Conservation (phyloP, 2,113 vertebrate species). For the Lipophrys pholis region DNA sequence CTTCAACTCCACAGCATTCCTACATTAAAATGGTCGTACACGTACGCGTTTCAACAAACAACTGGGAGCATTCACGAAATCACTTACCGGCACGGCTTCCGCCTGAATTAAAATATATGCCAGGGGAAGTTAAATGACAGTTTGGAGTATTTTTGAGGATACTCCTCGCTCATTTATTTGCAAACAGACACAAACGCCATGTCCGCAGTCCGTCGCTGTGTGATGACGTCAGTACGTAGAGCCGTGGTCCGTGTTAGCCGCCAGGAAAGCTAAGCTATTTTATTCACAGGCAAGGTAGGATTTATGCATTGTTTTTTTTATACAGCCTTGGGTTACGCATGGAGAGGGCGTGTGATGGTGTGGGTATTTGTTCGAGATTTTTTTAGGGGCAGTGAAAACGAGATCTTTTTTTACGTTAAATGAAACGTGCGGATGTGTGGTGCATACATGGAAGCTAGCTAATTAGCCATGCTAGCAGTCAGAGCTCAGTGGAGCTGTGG, state of each 20-base stretch:
- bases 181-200: constrained; percentile 15
- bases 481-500: background rate
- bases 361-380: background rate
- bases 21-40: background rate
- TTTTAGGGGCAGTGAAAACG: background rate
- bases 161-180: background rate
- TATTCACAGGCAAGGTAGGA: constrained; percentile 36
- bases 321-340: too few species aligned
- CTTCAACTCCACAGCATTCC: background rate
- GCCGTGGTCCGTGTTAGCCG: background rate
- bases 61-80: background rate
- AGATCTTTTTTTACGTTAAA: background rate
- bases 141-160: too few species aligned
- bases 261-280: constrained; percentile 51
- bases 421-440: constrained; percentile 21
- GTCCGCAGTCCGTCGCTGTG: constrained; percentile 21
- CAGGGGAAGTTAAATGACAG: too few species aligned
- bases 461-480: constrained; percentile 30
- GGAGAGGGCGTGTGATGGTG: rapidly evolving
- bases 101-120: background rate
- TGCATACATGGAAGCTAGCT: constrained; percentile 38
- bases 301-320: constrained; percentile 10
- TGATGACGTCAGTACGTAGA: background rate
- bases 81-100: background rate
- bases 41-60: background rate